A percentile compares a stretch with the other conserved stretches of the same genome.
These are phyloP conservation scores for Acanthaster planci DNA, from an alignment of 35 echinoderm and acorn worm genomes.

Conservation along the genomic window DNA sequence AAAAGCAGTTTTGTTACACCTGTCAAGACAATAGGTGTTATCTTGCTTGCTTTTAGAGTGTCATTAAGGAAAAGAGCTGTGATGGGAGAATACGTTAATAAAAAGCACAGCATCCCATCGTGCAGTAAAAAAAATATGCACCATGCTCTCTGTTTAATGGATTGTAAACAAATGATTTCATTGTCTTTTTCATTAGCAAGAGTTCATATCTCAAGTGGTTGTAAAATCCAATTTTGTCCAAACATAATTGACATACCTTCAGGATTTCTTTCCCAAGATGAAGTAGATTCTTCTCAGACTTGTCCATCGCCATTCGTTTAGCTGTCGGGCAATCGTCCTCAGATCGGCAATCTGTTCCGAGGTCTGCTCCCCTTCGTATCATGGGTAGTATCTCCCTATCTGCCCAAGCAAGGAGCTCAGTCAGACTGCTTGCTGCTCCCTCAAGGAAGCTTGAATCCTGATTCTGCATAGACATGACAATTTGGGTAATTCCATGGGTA, in stretches of 20 bases:
- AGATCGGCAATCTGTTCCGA: not conserved
- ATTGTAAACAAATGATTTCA: no score
- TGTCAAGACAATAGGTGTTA: no score
- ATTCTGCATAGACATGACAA: not conserved
- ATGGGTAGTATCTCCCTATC: constrained; percentile 65
- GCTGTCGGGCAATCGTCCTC: constrained; percentile 3
- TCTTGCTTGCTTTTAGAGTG: no score
- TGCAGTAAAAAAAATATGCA: no score
- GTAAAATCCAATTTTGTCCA: no score
- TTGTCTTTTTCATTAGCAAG: no score
- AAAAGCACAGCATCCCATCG: no score
- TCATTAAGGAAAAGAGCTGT: no score
- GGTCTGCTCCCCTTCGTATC: constrained; percentile 31
- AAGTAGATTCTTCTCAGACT: not conserved
- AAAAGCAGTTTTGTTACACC: no score
- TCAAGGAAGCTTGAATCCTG: not conserved
- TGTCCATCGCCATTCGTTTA: constrained; percentile 6
- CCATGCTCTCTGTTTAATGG: no score
- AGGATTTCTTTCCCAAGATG: constrained; percentile 15
- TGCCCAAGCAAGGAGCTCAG: constrained; percentile 75
- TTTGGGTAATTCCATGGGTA: constrained; percentile 19
- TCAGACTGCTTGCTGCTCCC: not conserved
- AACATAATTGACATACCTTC: not conserved
- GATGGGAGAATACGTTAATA: no score
- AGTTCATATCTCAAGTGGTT: no score